phyloP scores from a whole-genome alignment of 37 sponge, comb jelly and placozoan species.

The Petrosia ficiformis region DNA sequence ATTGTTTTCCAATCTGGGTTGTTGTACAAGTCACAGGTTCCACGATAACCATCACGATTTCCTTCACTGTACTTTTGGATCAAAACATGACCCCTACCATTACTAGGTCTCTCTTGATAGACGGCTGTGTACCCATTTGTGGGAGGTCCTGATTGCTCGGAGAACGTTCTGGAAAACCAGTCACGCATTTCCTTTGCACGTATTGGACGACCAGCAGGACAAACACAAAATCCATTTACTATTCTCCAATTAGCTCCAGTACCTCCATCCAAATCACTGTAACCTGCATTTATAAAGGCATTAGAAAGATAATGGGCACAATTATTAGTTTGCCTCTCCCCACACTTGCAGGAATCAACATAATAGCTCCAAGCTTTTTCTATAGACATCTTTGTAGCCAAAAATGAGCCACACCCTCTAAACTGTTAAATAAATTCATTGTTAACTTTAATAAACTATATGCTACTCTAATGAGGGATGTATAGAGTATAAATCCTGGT shows the following conservation, averaged over 20 bases:
- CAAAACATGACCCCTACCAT: conserved; percentile 17
- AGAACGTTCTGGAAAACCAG: conserved; percentile 1
- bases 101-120: conserved; percentile 18
- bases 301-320: conserved; percentile 28
- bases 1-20: neutral
- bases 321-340: neutral
- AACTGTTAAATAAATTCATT: too few relatives aligned
- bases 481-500: too few relatives aligned
- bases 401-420: too few relatives aligned
- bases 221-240: conserved; percentile 23
- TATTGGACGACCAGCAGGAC: conserved; percentile 4
- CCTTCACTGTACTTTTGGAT: conserved; percentile 4
- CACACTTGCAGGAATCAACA: conserved; percentile 6
- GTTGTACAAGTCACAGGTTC: neutral
- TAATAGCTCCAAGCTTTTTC: too few relatives aligned
- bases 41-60: neutral
- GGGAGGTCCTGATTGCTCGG: neutral
- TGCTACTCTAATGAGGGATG: too few relatives aligned
- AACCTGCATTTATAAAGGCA: conserved; percentile 12
- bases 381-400: too few relatives aligned
- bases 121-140: conserved; percentile 1
- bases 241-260: conserved; percentile 2
- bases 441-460: too few relatives aligned
- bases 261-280: neutral
- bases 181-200: conserved; percentile 18